These are phyloP conservation scores for Balanococcus diminutus DNA, from an alignment of 2,888 invertebrate genomes.

Conservation along the genomic window DNA sequence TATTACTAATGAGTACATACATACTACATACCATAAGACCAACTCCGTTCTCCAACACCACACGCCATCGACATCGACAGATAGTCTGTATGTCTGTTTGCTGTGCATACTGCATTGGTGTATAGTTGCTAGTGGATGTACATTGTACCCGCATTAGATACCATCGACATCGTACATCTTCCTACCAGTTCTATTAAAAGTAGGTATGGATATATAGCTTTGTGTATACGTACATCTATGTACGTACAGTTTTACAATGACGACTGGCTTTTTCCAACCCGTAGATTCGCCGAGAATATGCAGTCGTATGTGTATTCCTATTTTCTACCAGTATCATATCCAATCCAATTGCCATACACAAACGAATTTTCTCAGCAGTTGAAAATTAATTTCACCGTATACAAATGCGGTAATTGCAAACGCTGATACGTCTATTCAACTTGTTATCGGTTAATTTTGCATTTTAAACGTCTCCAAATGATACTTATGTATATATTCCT, in stretches of 20 bases:
- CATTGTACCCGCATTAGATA: background rate
- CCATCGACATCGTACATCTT: background rate
- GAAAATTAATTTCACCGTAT: background rate
- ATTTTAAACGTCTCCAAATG: background rate
- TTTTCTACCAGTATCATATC: background rate
- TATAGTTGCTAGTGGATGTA: background rate
- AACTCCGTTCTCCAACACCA: too few relatives aligned
- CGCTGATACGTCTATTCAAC: background rate
- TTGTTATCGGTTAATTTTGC: background rate
- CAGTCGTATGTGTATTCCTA: background rate
- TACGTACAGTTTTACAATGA: background rate
- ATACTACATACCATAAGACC: background rate
- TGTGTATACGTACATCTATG: too few relatives aligned
- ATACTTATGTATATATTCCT: too few relatives aligned
- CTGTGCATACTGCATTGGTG: background rate
- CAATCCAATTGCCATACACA: too few relatives aligned
- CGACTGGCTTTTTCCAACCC: background rate
- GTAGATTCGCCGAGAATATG: background rate
- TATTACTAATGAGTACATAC: slow-evolving; percentile 7
- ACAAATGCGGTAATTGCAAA: background rate
- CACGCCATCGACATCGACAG: background rate
- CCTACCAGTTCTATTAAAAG: background rate
- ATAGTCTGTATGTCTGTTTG: background rate
- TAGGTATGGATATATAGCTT: background rate
- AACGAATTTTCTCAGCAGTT: background rate